Percentiles rank a stretch among this genome's conserved stretches.
phyloP scores from a whole-genome alignment of 2,888 invertebrate genomes.

The Morpho achilles region DNA sequence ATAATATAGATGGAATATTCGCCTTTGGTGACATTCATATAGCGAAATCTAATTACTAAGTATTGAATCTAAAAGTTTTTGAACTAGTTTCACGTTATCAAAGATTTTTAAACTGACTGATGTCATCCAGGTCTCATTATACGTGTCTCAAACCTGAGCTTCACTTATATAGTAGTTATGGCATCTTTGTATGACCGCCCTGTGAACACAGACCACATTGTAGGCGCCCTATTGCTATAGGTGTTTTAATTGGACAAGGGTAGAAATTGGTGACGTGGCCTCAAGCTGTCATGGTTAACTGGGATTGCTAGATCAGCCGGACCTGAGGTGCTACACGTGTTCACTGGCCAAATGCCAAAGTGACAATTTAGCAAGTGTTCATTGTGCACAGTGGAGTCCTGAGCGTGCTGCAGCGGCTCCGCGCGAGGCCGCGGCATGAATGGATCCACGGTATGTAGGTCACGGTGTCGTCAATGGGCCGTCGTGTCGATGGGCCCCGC shows the following conservation, averaged over 20 bases:
- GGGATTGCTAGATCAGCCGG: constrained; percentile 60
- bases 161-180: too few relatives aligned
- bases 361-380: constrained; percentile 45
- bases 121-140: too few relatives aligned
- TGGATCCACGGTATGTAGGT: constrained; percentile 75
- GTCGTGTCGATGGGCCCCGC: constrained; percentile 65
- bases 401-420: constrained; percentile 42
- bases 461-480: constrained; percentile 79
- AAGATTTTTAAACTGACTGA: constrained; percentile 32
- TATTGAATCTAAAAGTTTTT: not conserved
- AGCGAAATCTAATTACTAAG: too few relatives aligned
- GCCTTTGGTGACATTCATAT: too few relatives aligned
- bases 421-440: constrained; percentile 72
- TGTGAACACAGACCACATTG: too few relatives aligned
- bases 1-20: too few relatives aligned
- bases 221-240: constrained; percentile 18
- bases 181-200: too few relatives aligned
- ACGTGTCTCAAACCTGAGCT: too few relatives aligned
- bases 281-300: constrained; percentile 52
- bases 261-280: constrained; percentile 51
- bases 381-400: constrained; percentile 44
- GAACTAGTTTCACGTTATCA: too few relatives aligned
- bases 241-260: constrained; percentile 73
- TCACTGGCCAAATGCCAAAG: constrained; percentile 64
- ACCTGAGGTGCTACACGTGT: constrained; percentile 62